Evolutionary conservation across 2,888 invertebrate genomes (phyloP).

Genomic region (Unio pictorum): DNA sequence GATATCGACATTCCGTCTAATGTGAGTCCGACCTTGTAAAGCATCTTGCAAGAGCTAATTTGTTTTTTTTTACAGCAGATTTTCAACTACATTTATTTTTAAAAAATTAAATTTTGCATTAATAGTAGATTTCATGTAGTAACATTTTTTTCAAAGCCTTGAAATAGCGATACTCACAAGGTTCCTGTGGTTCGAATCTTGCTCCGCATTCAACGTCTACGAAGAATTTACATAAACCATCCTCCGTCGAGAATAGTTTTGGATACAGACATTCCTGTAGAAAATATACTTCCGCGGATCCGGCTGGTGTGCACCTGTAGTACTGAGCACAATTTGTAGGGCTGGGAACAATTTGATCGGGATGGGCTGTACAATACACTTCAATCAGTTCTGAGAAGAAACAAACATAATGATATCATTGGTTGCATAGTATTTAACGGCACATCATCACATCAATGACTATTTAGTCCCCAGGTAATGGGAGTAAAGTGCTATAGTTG

Average conservation of each 20-base stretch:
- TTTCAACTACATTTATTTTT: no score
- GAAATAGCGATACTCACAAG: conserved; percentile 21
- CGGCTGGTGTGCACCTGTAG: conserved; percentile 38
- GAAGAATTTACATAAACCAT: conserved; percentile 41
- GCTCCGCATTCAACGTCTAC: conserved; percentile 39
- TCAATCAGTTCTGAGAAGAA: conserved; percentile 36
- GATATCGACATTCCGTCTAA: no score
- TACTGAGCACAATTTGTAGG: conserved; percentile 45
- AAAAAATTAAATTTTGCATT: no score
- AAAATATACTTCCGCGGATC: conserved; percentile 25
- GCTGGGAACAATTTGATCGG: conserved; percentile 26
- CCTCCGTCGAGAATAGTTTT: conserved; percentile 43
- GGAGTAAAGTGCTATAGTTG: no score
- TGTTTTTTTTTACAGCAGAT: no score
- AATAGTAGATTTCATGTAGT: no score
- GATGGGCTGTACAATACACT: conserved; percentile 33
- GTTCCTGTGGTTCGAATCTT: conserved; percentile 26
- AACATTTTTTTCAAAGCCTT: neutral
- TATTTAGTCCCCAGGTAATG: no score
- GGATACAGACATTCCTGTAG: conserved; percentile 52
- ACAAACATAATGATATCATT: neutral
- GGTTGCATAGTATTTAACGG: no score
- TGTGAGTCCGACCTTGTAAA: no score
- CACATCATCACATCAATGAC: no score
- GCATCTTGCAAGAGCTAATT: no score